Conservation (phyloP, 1,140 invertebrate species). For the Cyclina sinensis region DNA sequence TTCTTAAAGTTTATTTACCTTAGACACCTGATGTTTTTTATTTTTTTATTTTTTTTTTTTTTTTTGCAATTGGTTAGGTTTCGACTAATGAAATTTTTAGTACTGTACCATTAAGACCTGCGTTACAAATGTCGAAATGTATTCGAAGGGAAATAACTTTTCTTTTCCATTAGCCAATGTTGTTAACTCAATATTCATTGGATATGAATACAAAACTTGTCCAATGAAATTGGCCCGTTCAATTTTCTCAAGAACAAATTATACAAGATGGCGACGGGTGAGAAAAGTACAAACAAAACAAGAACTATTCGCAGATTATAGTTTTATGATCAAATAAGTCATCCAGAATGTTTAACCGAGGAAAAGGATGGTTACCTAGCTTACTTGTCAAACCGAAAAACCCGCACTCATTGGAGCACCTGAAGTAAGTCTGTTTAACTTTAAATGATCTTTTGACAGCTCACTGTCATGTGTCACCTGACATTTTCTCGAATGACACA, state of each 20-base stretch:
- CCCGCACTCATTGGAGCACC: conserved; percentile 97
- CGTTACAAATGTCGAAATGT: not conserved
- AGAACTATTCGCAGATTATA: conserved; percentile 6
- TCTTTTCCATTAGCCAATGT: not conserved
- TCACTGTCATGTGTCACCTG: not conserved
- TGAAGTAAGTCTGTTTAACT: conserved; percentile 92
- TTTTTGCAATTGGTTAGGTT: no score
- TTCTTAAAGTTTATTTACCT: no score
- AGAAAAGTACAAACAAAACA: conserved; percentile 37
- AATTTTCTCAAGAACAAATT: conserved; percentile 8
- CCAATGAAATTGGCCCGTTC: not conserved
- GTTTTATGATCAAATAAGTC: not conserved
- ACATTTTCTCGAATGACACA: not conserved
- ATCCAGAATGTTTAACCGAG: conserved; percentile 80
- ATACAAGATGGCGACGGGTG: conserved; percentile 65
- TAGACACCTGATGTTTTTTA: no score
- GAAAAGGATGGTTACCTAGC: conserved; percentile 88
- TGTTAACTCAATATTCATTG: conserved; percentile 10
- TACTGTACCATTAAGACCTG: not conserved
- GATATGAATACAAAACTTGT: not conserved
- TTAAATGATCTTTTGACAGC: not conserved
- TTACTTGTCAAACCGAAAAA: conserved; percentile 97
- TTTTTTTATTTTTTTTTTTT: no score
- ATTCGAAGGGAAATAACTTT: conserved; percentile 1
- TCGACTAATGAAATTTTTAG: no score